Percentiles rank a stretch among this genome's conserved stretches.
These are phyloP conservation scores for Pygocentrus nattereri DNA, from an alignment of 2,797 vertebrate species.

Conservation along the genomic window DNA sequence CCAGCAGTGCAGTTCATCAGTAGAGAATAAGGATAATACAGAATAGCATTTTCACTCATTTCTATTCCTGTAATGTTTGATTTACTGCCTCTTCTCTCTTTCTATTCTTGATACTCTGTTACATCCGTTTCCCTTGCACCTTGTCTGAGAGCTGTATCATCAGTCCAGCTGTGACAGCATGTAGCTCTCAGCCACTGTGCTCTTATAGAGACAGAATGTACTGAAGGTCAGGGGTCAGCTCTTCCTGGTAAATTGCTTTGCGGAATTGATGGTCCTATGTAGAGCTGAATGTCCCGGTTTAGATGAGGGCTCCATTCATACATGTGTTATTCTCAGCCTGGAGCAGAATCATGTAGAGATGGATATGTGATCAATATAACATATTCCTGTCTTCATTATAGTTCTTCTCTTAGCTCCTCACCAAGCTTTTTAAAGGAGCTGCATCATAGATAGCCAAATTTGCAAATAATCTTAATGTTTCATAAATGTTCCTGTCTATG, in stretches of 20 bases:
- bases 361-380: not conserved
- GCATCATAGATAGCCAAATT: not conserved
- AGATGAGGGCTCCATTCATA: constrained; percentile 7
- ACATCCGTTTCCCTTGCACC: constrained; percentile 65
- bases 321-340: not conserved
- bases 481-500: too few relatives aligned
- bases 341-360: not conserved
- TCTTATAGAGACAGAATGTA: constrained; percentile 90
- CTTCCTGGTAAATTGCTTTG: constrained; percentile 16
- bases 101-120: constrained; percentile 55
- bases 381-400: not conserved
- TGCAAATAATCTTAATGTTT: too few relatives aligned
- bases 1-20: too few relatives aligned
- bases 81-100: not conserved
- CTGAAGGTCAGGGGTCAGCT: constrained; percentile 83
- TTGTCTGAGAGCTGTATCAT: constrained; percentile 78
- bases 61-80: not conserved
- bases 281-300: constrained; percentile 88
- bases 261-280: constrained; percentile 79
- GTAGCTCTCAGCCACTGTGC: constrained; percentile 81
- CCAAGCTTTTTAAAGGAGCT: not conserved
- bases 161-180: constrained; percentile 13
- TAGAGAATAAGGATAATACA: too few relatives aligned
- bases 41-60: not conserved
- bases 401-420: not conserved